Percentiles rank a stretch among this genome's conserved stretches.
phyloP scores from a whole-genome alignment of 1,140 invertebrate species.

The Aphaenogaster ashmeadi region DNA sequence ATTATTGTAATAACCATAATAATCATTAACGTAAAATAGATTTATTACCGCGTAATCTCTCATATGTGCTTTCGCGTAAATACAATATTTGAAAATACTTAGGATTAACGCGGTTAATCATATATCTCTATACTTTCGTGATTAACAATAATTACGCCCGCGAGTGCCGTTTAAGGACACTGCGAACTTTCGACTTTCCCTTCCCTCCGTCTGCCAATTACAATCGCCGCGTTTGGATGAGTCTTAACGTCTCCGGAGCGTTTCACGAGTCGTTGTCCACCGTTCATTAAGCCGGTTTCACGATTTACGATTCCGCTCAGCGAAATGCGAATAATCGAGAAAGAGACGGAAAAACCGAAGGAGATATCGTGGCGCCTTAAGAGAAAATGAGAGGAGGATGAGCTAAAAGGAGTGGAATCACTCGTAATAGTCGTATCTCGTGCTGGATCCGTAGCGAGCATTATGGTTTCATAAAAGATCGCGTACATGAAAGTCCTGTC shows the following conservation, averaged over 20 bases:
- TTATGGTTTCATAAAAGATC: constrained; percentile 71
- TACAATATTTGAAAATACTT: constrained; percentile 33
- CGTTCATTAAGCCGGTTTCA: constrained; percentile 67
- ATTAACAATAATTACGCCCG: constrained; percentile 55
- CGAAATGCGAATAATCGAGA: constrained; percentile 69
- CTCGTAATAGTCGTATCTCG: constrained; percentile 56
- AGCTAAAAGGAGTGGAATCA: constrained; percentile 63
- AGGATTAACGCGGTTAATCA: background rate
- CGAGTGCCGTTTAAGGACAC: constrained; percentile 45
- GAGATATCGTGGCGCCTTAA: background rate
- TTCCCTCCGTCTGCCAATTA: constrained; percentile 59
- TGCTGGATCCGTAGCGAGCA: constrained; percentile 48
- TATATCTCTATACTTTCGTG: constrained; percentile 28
- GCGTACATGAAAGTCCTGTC: constrained; percentile 31
- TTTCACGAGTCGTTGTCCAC: constrained; percentile 71
- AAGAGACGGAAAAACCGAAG: background rate
- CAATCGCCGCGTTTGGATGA: constrained; percentile 61
- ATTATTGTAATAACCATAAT: constrained; percentile 14
- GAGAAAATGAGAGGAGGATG: constrained; percentile 16
- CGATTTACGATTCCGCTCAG: constrained; percentile 68
- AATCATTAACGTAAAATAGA: constrained; percentile 16
- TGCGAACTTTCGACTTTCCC: constrained; percentile 43
- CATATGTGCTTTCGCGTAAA: background rate
- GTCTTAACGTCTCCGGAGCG: constrained; percentile 12
- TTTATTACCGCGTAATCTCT: constrained; percentile 14